Base-by-base conservation (phyloP, 2,888 invertebrate species). In the Zaprionus obscuricornis region DNA sequence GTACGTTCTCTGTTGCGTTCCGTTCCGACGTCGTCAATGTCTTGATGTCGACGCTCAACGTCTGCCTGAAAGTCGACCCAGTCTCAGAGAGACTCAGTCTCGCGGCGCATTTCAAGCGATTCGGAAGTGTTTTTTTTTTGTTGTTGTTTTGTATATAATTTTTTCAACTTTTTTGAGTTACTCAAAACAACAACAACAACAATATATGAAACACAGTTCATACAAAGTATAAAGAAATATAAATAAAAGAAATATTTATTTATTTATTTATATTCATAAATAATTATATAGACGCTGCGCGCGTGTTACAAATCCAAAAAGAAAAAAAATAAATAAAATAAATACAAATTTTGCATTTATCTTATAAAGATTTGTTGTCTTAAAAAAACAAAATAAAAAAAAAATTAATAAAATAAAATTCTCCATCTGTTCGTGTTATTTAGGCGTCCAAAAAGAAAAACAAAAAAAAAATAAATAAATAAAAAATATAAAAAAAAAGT, bases 71-170 rank as follows among this genome's bases (percentile, higher is more conserved):
- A 63, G 84, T 66, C 84, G 69, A 64, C 71, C 63, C 50, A 69
- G 54, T 71, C 67, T 66, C 67, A 79, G 78, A 4, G 22, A 7
- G 58, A 36, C 58, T 68, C 64, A 79, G 78, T 79, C 81, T 81
- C 85, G 82, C 84, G 86, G 58, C 82, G 86, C 79, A 85, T 72
- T 75, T 81, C 86, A 68, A 85, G 86, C 79, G 81, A 86, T 84
- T 81, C 86, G 86, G 86, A 76, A 86, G 84, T 84, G 70, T 72
- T 72, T 82, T 60, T 52, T n/a, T n/a, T n/a, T n/a, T n/a, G n/a
- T n/a, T n/a, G n/a, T n/a, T n/a, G n/a, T n/a, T n/a, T n/a, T n/a
- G n/a, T n/a, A n/a, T n/a, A 14, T 27, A 37, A 36, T 5, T 14
- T 13, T 24, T 13, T 8, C n/a, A n/a, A n/a, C n/a, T n/a, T n/a